Evolutionary conservation across 1,140 invertebrate species (phyloP).

Genomic region (Ruditapes philippinarum): DNA sequence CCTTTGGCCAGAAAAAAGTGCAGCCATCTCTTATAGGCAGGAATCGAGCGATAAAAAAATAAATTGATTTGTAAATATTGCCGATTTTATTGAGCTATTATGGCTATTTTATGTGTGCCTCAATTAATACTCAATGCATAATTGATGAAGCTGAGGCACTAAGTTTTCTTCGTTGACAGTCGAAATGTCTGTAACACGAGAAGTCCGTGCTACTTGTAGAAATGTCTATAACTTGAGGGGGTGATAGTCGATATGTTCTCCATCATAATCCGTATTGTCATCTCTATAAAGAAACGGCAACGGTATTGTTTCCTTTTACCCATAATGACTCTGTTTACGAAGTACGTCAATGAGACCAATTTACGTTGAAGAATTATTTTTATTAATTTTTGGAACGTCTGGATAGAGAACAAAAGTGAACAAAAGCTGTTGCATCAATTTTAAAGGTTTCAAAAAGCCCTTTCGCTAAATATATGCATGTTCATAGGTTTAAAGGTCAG

Average conservation of each 20-base stretch:
- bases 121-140: conserved; percentile 52
- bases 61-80: conserved; percentile 26
- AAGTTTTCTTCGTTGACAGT: conserved; percentile 21
- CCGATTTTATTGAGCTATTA: conserved; percentile 1
- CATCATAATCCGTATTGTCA: too few relatives aligned
- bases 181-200: neutral
- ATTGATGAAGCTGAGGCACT: conserved; percentile 19
- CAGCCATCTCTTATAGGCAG: neutral
- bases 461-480: too few relatives aligned
- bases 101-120: conserved; percentile 18
- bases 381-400: too few relatives aligned
- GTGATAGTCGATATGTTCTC: neutral
- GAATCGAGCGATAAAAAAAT: conserved; percentile 24
- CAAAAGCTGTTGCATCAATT: too few relatives aligned
- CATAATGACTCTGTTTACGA: too few relatives aligned
- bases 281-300: too few relatives aligned
- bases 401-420: too few relatives aligned
- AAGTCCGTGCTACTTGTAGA: neutral
- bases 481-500: too few relatives aligned
- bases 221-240: neutral
- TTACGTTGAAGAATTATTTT: too few relatives aligned
- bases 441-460: too few relatives aligned
- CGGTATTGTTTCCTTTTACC: too few relatives aligned
- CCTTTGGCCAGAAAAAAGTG: neutral
- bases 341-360: too few relatives aligned